Base-by-base conservation (phyloP, 1,140 invertebrate species). In the Pseudachorutes palmiensis region DNA sequence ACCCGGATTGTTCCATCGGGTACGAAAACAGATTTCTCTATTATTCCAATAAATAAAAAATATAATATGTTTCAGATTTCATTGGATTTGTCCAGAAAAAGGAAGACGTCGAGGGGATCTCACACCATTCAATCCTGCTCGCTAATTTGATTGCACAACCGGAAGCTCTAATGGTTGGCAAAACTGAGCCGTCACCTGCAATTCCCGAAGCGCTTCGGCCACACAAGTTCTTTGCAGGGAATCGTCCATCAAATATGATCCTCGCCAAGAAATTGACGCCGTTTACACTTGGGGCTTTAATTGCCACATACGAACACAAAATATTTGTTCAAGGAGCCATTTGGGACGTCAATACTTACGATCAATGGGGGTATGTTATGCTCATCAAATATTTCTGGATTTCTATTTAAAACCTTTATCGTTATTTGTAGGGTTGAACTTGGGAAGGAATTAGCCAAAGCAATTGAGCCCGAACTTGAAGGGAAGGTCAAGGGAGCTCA, bases 301-400 rank as follows among this genome's bases (percentile, higher is more conserved):
- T 99, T 78, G 92, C 91, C 26, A 85, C 94, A 78, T 99, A 99
- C 78, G 97, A 99, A 79, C 94, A 97, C 77, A 99, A 99, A 80
- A 99, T 99, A 74, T 99, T 99, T 81, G 87, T 89, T 1, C 97
- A 99, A 81, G 97, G 97, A 65, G 85, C 96, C 19, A 94, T 99
- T 74, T 99, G 97, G 97, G 91, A 97, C 78, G 97, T 99, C 75
- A 99, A 99, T 79, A 98, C 96, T 0, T 99, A 90, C 80, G 97
- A 99, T 82, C 97, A 99, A 79, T 99, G 96, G 95, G 97, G 97
- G 89, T 90, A 82, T 83, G 80, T 55, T n/a, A n/a, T n/a, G n/a
- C n/a, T n/a, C n/a, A n/a, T 59, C 30, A 59, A 64, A 45, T 9
- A 45, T 45, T 45, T 9, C 36, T 12, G 19, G 19, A 45, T 12